Conservation (phyloP, 2,797 vertebrate species). For the Chanos chanos region DNA sequence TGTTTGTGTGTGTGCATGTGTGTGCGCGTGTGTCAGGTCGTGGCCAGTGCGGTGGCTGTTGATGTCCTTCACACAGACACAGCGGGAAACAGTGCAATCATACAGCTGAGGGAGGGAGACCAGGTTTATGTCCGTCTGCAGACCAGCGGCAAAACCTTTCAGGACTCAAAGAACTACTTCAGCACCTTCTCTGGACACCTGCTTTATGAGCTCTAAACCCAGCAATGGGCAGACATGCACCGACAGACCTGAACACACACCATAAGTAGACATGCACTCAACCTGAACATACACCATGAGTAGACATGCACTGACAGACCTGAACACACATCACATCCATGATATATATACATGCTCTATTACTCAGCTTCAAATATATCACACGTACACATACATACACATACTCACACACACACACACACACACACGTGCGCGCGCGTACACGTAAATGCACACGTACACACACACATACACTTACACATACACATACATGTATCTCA, state of each 20-base stretch:
- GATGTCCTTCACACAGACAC: constrained; percentile 41
- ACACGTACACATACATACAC: neutral
- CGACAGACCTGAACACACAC: no score
- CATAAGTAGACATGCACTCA: neutral
- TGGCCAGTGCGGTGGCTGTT: constrained; percentile 42
- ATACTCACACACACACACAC: neutral
- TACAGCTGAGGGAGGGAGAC: constrained; percentile 31
- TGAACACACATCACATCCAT: neutral
- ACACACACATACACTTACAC: neutral
- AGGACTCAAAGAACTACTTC: constrained; percentile 26
- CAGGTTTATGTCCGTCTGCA: constrained; percentile 29
- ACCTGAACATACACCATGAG: neutral
- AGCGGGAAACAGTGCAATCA: constrained; percentile 34
- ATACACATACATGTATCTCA: neutral
- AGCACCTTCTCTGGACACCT: constrained; percentile 44
- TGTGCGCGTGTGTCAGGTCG: constrained; percentile 30
- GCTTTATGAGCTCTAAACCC: constrained; percentile 28
- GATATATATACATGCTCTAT: neutral
- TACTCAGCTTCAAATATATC: neutral
- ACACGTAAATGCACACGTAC: neutral
- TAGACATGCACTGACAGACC: neutral
- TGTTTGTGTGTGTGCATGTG: neutral
- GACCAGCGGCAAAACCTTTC: constrained; percentile 24
- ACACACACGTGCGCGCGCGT: neutral
- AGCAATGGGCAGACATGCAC: neutral